Base-by-base conservation (phyloP, 2,113 vertebrate genomes). In the Chunga burmeisteri region DNA sequence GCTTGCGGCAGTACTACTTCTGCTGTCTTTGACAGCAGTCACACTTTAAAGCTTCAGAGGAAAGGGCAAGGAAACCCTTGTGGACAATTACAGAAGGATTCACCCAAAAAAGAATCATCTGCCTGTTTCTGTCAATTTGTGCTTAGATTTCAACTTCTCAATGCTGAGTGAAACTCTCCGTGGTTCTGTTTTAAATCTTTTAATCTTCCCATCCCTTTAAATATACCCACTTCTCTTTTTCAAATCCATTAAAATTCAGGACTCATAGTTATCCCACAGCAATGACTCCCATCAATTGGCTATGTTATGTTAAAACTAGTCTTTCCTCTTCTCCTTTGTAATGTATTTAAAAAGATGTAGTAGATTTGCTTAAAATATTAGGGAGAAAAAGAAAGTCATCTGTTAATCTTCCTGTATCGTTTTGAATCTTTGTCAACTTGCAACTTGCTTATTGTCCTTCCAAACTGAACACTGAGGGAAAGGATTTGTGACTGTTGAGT, bases 151-250 rank as follows among this genome's bases (percentile, higher is more conserved):
- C 63, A 71, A 90, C 90, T 73, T 86, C 61, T 66, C 22, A 5
- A 78, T 38, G 13, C 77, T 63, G 38, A 78, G 67, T 67, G 50
- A 27, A 66, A 53, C 46, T 29, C 72, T 88, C 68, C 2, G 12
- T 88, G 80, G 65, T 52, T 94, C 80, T 75, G 52, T 44, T 88
- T 92, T 88, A 86, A 86, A 92, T 75, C 82, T 90, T 96, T 84
- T 93, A 86, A 86, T 92, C 86, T 94, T 88, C 38, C 73, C 65
- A 84, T 94, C 30, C 61, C 52, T 90, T 90, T 66, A 88, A 81
- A 81, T 67, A 86, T 81, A 10, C 53, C 36, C 82, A 74, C 40
- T 71, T 88, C 32, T 74, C 71, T 81, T 83, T 55, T 55, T 36
- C n/a, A 59, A 79, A 47, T 19, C 61, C 56, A 56, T 86, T 90